phyloP scores from a whole-genome alignment of 2,888 invertebrate genomes.

The Slavum lentiscoides region DNA sequence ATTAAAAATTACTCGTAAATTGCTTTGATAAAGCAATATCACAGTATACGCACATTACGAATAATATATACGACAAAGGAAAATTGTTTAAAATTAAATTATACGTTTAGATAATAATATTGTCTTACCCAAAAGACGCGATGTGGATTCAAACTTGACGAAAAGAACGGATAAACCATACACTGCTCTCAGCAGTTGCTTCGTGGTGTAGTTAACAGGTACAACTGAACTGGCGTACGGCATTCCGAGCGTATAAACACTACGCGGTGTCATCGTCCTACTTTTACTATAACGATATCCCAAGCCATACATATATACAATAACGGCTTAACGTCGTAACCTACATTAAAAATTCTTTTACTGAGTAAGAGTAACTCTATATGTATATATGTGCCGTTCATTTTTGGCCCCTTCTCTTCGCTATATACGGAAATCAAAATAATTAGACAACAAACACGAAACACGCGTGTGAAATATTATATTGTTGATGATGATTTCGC shows the following conservation, averaged over 20 bases:
- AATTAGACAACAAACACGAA: no score
- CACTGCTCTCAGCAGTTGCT: neutral
- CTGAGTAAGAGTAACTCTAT: slow-evolving; percentile 33
- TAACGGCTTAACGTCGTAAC: slow-evolving; percentile 28
- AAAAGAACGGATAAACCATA: neutral
- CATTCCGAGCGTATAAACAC: slow-evolving; percentile 22
- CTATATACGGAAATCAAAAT: no score
- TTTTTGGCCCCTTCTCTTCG: slow-evolving; percentile 20
- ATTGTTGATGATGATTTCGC: no score
- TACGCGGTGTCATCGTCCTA: slow-evolving; percentile 4
- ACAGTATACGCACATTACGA: no score
- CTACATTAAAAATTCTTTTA: slow-evolving; percentile 19
- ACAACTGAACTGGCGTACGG: slow-evolving; percentile 26
- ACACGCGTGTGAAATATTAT: no score
- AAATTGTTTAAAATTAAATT: no score
- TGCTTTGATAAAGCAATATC: no score
- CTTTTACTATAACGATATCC: slow-evolving; percentile 34
- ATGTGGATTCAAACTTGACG: neutral
- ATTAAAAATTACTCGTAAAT: no score
- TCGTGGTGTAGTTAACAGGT: slow-evolving; percentile 1
- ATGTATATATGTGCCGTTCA: neutral
- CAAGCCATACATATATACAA: neutral
- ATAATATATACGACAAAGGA: no score
- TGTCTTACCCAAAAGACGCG: neutral
- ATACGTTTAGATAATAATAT: no score